These are phyloP conservation scores for Natrix natrix DNA, from an alignment of 2,797 vertebrate species.

Conservation along the genomic window DNA sequence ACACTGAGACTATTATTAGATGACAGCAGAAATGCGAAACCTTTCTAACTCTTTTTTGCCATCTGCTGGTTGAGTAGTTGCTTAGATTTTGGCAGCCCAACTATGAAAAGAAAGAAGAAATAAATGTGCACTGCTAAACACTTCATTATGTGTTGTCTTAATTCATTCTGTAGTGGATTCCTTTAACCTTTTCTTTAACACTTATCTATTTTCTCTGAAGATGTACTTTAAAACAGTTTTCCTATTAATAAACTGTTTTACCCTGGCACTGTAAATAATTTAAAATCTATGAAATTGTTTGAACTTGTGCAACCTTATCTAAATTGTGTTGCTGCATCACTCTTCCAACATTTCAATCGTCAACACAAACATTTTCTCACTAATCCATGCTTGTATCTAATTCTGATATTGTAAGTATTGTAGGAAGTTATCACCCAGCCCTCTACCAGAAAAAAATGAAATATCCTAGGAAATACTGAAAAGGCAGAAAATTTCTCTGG, in stretches of 20 bases:
- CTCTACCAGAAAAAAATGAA: too few species aligned
- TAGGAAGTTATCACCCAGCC: too few species aligned
- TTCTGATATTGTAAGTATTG: background rate
- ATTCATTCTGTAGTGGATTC: background rate
- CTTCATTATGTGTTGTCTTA: background rate
- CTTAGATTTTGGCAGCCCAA: background rate
- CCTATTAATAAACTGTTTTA: background rate
- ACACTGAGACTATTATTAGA: background rate
- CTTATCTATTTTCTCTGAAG: background rate
- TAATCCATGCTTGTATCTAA: background rate
- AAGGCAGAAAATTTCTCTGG: too few species aligned
- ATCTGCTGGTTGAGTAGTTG: background rate
- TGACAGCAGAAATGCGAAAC: background rate
- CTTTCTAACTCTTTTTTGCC: background rate
- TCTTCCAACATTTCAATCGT: background rate
- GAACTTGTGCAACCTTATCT: background rate
- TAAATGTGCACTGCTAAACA: background rate
- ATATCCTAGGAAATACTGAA: too few species aligned
- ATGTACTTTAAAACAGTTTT: background rate
- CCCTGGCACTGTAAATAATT: background rate
- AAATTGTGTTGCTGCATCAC: background rate
- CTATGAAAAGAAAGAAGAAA: background rate
- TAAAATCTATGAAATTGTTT: background rate
- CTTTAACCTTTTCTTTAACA: background rate
- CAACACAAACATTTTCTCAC: background rate